phyloP scores from a whole-genome alignment of 2,888 invertebrate genomes.

The Thelaira solivaga region DNA sequence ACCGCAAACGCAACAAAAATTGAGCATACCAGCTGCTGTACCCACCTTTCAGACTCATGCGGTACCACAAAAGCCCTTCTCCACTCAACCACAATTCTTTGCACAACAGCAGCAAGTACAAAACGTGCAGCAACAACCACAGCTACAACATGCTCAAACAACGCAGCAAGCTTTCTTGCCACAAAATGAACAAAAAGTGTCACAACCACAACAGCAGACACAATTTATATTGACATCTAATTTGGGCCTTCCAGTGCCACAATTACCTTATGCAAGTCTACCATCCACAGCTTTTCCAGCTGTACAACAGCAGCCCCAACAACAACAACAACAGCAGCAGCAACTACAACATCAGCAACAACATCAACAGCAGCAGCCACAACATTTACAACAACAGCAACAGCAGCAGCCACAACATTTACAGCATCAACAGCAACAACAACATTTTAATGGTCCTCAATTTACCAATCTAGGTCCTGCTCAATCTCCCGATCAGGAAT shows the following conservation, averaged over 20 bases:
- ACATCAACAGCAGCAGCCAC: constrained; percentile 66
- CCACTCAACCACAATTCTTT: constrained; percentile 65
- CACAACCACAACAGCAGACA: constrained; percentile 56
- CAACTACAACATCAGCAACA: constrained; percentile 59
- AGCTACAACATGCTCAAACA: constrained; percentile 54
- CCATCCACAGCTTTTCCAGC: constrained; percentile 67
- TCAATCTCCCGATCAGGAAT: constrained; percentile 80
- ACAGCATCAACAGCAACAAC: constrained; percentile 48
- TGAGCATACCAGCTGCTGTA: constrained; percentile 68
- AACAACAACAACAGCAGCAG: constrained; percentile 66
- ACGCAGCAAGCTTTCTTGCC: constrained; percentile 63
- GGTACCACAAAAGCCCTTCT: constrained; percentile 65
- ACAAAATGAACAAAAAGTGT: constrained; percentile 60
- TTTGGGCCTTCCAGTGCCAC: constrained; percentile 70
- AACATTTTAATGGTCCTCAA: constrained; percentile 64
- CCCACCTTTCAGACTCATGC: constrained; percentile 69
- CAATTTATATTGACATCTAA: constrained; percentile 69
- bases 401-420: constrained; percentile 54
- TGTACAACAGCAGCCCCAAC: constrained; percentile 58
- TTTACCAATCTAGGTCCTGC: constrained; percentile 49
- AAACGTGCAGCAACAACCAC: constrained; percentile 62
- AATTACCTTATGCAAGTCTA: constrained; percentile 66
- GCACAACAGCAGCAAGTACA: constrained; percentile 56
- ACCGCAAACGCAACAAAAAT: constrained; percentile 72
- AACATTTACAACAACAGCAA: constrained; percentile 48